Base-by-base conservation (phyloP, 2,113 vertebrate genomes). In the Ahaetulla prasina region DNA sequence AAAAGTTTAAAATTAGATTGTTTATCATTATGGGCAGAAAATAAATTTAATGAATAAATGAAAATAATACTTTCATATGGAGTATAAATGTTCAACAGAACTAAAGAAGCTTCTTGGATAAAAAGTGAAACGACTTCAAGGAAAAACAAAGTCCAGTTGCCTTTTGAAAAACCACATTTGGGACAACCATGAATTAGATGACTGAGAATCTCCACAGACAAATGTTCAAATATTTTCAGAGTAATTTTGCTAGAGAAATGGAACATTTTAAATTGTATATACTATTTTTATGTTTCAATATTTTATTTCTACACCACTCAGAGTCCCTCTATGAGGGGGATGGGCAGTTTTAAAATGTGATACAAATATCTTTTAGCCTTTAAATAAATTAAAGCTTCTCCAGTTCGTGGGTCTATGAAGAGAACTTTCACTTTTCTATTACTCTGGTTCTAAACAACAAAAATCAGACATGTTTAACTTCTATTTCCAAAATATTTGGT, bases 171-270 rank as follows among this genome's bases (percentile, higher is more conserved):
- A 68, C 12, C 30, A 68, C 4, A 16, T 68, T 68, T 35, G 63
- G 63, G 14, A 68, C 4, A 68, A 68, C 30, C 4, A 68, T 68
- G 30, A 68, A 2, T 1, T 68, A 30, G 30, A 68, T 68, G 14
- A 18, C 30, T 35, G 5, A 35, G 30, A 68, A 68, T 68, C 30
- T 68, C 63, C 14, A 68, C 0, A 68, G 63, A 96, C 97, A 98
- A 98, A 97, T 96, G 97, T 98, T 97, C 96, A 97, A 97, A 93
- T 97, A 97, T 96, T 97, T 98, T 93, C 94, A 97, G 97, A 97
- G 97, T 95, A 96, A 93, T 96, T 97, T 97, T 97, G 96, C 96
- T 97, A 96, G 97, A 96, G 93, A 96, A 97, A 97, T 96, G 97
- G 94, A 94, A 95, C 94, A 93, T 96, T 93, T 97, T 97, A 68